Evolutionary conservation across 2,888 invertebrate genomes (phyloP).

Genomic region (Callosobruchus maculatus): DNA sequence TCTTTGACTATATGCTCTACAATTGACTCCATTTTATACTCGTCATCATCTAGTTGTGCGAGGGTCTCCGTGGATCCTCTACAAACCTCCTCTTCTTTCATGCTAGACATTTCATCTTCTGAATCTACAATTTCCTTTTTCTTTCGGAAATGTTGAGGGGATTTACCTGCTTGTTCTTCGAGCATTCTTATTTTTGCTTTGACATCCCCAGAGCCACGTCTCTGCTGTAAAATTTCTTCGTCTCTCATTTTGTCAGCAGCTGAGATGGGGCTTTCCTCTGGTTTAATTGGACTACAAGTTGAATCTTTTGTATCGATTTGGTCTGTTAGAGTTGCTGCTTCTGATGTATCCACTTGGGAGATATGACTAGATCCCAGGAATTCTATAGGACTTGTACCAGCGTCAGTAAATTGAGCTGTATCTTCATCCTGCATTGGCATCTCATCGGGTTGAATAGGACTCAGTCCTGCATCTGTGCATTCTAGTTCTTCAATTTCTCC

Average conservation of each 20-base stretch:
- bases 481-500: conserved; percentile 51
- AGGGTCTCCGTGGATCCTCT: conserved; percentile 46
- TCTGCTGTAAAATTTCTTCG: conserved; percentile 42
- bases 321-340: conserved; percentile 53
- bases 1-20: conserved; percentile 25
- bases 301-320: conserved; percentile 53
- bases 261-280: conserved; percentile 37
- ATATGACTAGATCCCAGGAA: conserved; percentile 48
- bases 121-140: conserved; percentile 43
- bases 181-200: conserved; percentile 55
- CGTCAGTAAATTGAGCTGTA: conserved; percentile 48
- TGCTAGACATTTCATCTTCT: conserved; percentile 48
- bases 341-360: conserved; percentile 52
- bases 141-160: conserved; percentile 40
- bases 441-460: conserved; percentile 56
- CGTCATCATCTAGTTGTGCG: conserved; percentile 45
- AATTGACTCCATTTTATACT: conserved; percentile 32
- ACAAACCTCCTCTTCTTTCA: conserved; percentile 45
- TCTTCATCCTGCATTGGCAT: conserved; percentile 43
- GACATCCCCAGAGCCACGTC: conserved; percentile 54
- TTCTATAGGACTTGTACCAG: conserved; percentile 53
- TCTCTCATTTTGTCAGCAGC: conserved; percentile 36
- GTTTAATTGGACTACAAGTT: conserved; percentile 52
- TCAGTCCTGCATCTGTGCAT: conserved; percentile 55
- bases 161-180: conserved; percentile 50